Base-by-base conservation (phyloP, 2,113 vertebrate species). In the Thunnus thynnus region DNA sequence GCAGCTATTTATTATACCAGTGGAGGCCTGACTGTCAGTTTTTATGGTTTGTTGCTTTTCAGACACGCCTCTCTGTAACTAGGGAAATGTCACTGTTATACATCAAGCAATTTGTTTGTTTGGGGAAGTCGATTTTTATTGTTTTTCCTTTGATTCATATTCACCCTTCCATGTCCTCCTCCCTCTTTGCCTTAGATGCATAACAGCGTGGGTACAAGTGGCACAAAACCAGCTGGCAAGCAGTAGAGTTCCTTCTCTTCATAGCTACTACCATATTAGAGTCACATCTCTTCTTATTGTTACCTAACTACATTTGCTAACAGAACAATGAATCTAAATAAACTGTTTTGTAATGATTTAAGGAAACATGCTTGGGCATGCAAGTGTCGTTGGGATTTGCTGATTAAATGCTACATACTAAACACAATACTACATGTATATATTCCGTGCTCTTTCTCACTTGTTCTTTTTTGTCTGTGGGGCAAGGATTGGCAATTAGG, bases 51-150 rank as follows among this genome's bases (percentile, higher is more conserved):
- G 88, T 87, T 90, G 89, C 86, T 66, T 81, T 84, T 77, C 87
- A 87, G 83, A 84, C 85, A 89, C 77, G 83, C 87, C 87, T 88
- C 84, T 79, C 62, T 83, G 72, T 82, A 86, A 89, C 86, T 71
- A 69, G 78, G 83, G 80, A 91, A 91, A 91, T 92, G 88, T 82
- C 91, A 93, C 79, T 54, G 84, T 85, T 82, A 84, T 91, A 88
- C 86, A 91, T 93, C 87, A 90, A 83, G 74, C 81, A 81, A 83
- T 90, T 87, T 89, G 88, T 83, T 90, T 90, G 83, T 83, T 83
- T 87, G 64, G 71, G 78, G 64, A 89, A 89, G 85, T 91, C 74
- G 4, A 89, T 90, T 83, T 86, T 83, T 86, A 90, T 87, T 82
- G 73, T 85, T 64, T 82, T 63, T 62, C 8, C 63, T 81, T 86